These are phyloP conservation scores for Sycophila sp. DNA, from an alignment of 1,140 invertebrate species.

Conservation along the genomic window DNA sequence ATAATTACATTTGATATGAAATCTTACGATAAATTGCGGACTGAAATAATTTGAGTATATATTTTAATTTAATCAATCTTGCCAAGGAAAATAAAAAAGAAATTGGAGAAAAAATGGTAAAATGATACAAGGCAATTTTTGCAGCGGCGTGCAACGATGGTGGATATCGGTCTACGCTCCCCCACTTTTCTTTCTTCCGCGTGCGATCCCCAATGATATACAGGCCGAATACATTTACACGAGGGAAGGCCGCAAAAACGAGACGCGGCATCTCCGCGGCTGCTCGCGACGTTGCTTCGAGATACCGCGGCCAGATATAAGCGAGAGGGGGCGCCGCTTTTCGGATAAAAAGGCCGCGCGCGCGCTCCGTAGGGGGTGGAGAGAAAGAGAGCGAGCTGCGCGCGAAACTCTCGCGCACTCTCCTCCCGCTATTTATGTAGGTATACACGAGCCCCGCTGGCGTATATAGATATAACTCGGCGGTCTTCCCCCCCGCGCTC, in stretches of 20 bases:
- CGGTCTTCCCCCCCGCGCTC: constrained; percentile 43
- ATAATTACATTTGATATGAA: too few relatives aligned
- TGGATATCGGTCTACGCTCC: too few relatives aligned
- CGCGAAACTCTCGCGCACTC: constrained; percentile 6
- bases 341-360: constrained; percentile 42
- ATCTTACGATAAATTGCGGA: too few relatives aligned
- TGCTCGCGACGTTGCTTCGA: constrained; percentile 46
- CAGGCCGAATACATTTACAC: constrained; percentile 51
- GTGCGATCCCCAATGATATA: constrained; percentile 40
- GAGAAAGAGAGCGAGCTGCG: constrained; percentile 21
- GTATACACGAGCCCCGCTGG: constrained; percentile 11
- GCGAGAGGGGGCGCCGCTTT: constrained; percentile 45
- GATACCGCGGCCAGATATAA: constrained; percentile 51
- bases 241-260: constrained; percentile 29
- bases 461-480: constrained; percentile 19
- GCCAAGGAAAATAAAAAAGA: too few relatives aligned
- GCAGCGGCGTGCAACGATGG: too few relatives aligned
- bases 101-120: too few relatives aligned
- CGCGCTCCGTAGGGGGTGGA: constrained; percentile 33
- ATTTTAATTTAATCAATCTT: too few relatives aligned
- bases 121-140: too few relatives aligned
- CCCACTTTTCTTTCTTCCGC: not conserved
- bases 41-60: too few relatives aligned
- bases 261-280: constrained; percentile 1
- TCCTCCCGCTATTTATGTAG: constrained; percentile 6